These are phyloP conservation scores for Sebastes vulpes DNA, from an alignment of 2,797 vertebrate species.

Conservation along the genomic window DNA sequence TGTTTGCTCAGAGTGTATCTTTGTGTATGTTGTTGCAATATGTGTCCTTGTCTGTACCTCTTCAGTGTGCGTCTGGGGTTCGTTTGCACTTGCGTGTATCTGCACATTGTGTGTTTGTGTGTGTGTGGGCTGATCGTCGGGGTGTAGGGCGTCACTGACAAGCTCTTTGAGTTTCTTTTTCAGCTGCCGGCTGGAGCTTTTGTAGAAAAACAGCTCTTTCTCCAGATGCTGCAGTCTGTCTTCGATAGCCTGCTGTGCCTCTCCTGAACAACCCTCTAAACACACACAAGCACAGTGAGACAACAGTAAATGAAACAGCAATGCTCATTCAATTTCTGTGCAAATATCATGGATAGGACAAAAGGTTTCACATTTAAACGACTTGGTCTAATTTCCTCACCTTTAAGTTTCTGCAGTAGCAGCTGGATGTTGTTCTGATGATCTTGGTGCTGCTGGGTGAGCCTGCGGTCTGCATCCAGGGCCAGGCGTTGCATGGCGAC, in stretches of 20 bases:
- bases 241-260: constrained; percentile 70
- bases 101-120: constrained; percentile 6
- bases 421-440: constrained; percentile 90
- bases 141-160: constrained; percentile 54
- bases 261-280: constrained; percentile 50
- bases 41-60: constrained; percentile 21
- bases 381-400: constrained; percentile 66
- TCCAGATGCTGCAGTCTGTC: constrained; percentile 89
- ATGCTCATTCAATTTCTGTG: background rate
- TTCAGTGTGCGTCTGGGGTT: constrained; percentile 1
- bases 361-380: accelerated
- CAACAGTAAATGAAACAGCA: background rate
- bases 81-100: background rate
- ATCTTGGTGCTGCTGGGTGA: constrained; percentile 89
- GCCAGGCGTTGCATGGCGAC: constrained; percentile 85
- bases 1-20: constrained; percentile 37
- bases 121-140: constrained; percentile 42
- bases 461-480: constrained; percentile 87
- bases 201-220: constrained; percentile 94
- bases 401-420: constrained; percentile 87
- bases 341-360: background rate
- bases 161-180: constrained; percentile 89
- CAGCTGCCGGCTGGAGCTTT: constrained; percentile 90
- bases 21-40: constrained; percentile 46
- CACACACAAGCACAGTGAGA: background rate